Base-by-base conservation (phyloP, 1,140 invertebrate genomes). In the Mizuhopecten yessoensis region DNA sequence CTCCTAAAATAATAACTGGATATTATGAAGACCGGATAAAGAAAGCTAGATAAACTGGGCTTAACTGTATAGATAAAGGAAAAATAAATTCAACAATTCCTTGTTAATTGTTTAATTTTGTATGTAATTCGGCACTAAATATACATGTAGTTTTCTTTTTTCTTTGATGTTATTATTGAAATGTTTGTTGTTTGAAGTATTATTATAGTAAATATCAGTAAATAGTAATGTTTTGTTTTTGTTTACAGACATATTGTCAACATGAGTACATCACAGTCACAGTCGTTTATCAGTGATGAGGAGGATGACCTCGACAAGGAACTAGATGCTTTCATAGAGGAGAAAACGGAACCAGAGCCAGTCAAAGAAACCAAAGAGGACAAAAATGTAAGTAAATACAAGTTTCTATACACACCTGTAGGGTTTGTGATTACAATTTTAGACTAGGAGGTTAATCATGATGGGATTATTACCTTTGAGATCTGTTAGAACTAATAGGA, bases 271-370 rank as follows among this genome's bases (percentile, higher is more conserved):
- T 23, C 15, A 20, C 42, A 49, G 49, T 0, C 3, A 13, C 9
- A 57, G 29, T 49, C 29, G 34, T 39, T 33, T n/a, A n/a, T n/a
- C 20, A 10, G 9, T 88, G 87, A 88, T 87, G 89, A 93, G 3
- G 89, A 91, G 42, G 92, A 93, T 86, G 93, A 93, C 49, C 91
- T 94, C 75, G 94, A 94, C 49, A 94, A 93, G 87, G 92, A 94
- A 88, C 86, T 94, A 34, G 90, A 93, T 39, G 90, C 92, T 17
- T 94, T 91, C 90, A 94, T 94, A 20, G 91, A 87, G n/a, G 91
- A 88, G n/a, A 88, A 91, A 88, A 86, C 87, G 34, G 89, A 90
- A 33, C 86, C 89, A 20, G 89, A 90, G 15, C 87, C 89, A 87
- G 86, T 45, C 13, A 42, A 34, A 34, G 87, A 87, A 34, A 90